phyloP scores from a whole-genome alignment of 2,797 vertebrate genomes.

The Distichodus sexfasciatus region DNA sequence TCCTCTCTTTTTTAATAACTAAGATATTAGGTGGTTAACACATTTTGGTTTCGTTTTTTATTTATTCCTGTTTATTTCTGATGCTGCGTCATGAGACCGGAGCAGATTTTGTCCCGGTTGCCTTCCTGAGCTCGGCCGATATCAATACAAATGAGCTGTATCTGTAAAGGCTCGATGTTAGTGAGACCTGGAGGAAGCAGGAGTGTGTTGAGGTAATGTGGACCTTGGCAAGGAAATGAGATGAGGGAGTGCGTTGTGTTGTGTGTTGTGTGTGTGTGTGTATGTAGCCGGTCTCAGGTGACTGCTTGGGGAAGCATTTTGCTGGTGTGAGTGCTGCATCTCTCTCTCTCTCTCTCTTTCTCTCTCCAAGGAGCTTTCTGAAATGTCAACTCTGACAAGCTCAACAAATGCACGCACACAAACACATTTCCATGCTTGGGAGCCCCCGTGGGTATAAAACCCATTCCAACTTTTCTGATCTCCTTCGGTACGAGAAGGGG shows the following conservation, averaged over 20 bases:
- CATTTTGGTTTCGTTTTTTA: too few relatives aligned
- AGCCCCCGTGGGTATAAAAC: conserved; percentile 44
- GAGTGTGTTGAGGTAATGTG: conserved; percentile 10
- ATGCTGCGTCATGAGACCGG: too few relatives aligned
- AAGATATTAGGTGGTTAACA: too few relatives aligned
- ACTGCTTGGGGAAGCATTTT: conserved; percentile 16
- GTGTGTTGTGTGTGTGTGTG: too few relatives aligned
- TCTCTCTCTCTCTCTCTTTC: too few relatives aligned
- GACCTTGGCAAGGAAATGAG: conserved; percentile 28
- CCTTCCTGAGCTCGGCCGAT: conserved; percentile 11
- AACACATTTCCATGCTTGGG: conserved; percentile 45
- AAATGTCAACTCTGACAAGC: conserved; percentile 53
- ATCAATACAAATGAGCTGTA: conserved; percentile 25
- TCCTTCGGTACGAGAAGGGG: conserved; percentile 28
- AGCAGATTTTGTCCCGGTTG: too few relatives aligned
- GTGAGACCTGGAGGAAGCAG: conserved; percentile 12
- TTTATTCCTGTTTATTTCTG: too few relatives aligned
- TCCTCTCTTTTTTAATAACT: too few relatives aligned
- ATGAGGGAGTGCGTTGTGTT: conserved; percentile 6
- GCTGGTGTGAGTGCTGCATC: background rate
- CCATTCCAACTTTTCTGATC: conserved; percentile 37
- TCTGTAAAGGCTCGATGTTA: conserved; percentile 14
- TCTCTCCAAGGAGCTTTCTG: conserved; percentile 33
- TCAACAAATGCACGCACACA: conserved; percentile 46
- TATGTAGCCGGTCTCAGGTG: conserved; percentile 33